Base-by-base conservation (phyloP, 2,797 vertebrate species). In the Mareca strepera region DNA sequence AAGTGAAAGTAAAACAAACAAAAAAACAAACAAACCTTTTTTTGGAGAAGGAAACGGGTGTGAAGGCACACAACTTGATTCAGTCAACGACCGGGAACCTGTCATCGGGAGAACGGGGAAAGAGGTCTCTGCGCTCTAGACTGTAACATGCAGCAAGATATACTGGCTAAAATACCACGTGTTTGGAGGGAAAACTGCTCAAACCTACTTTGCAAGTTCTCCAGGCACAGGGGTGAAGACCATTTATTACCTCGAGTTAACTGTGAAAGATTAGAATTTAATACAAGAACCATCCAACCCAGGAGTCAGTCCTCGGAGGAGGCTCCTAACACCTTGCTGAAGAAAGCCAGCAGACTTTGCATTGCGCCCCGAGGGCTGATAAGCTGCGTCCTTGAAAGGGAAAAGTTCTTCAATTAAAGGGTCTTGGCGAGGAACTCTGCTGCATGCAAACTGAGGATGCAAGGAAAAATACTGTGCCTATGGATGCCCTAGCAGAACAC, bases 81-180 rank as follows among this genome's bases (percentile, higher is more conserved):
- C 96, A 95, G 95, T 96, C 96, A 96, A 96, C 94, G 95, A 96
- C 95, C 94, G 88, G 95, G 96, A 96, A 96, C 96, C 96, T 96
- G 95, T 97, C 96, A 97, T 96, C 14, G 90, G 96, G 96, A 97
- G 96, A 97, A 97, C 0, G 96, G 93, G 96, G 94, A 96, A 97
- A 97, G 96, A 97, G 95, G 72, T 96, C 96, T 95, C 90, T 96
- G 95, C 88, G 78, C 96, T 92, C 93, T 94, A 92, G 86, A 94
- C 86, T 95, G 81, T 80, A 96, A 95, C 56, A 92, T 60, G 81
- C 86, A 94, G 90, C 86, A 96, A 96, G 86, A 96, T 82, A 96
- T 69, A 96, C 94, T 87, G 88, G 73, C 94, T 96, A 93, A 92
- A 96, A 97, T 21, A 96, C 90, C 96, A 97, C 86, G 91, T 95